These are phyloP conservation scores for Pterocles gutturalis DNA, from an alignment of 2,113 vertebrate genomes.

Conservation along the genomic window DNA sequence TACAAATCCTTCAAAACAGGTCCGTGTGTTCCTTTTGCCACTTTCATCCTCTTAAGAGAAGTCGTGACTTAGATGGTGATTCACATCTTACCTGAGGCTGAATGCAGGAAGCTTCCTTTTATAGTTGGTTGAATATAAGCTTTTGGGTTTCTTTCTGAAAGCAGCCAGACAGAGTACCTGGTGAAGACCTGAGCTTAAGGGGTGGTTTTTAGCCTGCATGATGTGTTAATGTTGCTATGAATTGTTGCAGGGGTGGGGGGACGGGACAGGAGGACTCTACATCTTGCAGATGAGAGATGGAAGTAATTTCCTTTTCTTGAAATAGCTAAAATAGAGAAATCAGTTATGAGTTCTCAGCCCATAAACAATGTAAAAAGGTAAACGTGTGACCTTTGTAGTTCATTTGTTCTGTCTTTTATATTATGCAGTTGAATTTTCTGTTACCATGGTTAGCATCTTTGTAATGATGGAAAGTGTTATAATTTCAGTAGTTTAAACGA, in stretches of 20 bases:
- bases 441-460: background rate
- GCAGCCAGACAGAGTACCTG: background rate
- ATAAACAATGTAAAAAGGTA: background rate
- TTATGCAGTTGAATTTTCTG: background rate
- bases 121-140: background rate
- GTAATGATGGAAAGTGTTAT: background rate
- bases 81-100: background rate
- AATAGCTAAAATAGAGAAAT: background rate
- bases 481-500: background rate
- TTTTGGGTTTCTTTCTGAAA: background rate
- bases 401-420: background rate
- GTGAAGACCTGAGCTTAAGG: background rate
- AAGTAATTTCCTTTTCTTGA: background rate
- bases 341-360: background rate
- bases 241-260: background rate
- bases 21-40: background rate
- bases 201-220: background rate
- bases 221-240: background rate
- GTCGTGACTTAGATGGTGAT: background rate
- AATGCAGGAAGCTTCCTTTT: background rate
- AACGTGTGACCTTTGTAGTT: background rate
- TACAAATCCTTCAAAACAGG: background rate
- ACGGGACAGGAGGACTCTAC: background rate
- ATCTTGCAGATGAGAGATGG: background rate
- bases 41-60: background rate